Percentiles rank a stretch among this genome's conserved stretches.
phyloP scores from a whole-genome alignment of 2,113 vertebrate species.

The Trachemys scripta region DNA sequence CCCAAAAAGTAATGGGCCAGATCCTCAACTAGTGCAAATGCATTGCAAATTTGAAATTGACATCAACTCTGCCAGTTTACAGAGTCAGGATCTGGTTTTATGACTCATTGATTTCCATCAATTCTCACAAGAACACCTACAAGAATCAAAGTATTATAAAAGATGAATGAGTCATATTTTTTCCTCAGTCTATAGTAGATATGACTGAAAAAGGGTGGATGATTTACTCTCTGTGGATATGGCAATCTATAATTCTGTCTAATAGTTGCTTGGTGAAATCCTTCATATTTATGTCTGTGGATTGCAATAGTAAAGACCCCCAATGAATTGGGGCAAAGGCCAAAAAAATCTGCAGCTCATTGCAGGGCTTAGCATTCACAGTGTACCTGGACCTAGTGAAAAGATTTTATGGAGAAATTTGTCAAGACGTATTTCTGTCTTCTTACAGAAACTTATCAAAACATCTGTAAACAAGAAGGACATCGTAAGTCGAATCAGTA shows the following conservation, averaged over 20 bases:
- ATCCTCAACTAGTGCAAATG: not conserved
- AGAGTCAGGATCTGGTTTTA: not conserved
- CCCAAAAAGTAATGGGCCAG: not conserved
- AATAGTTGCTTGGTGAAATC: conserved; percentile 40
- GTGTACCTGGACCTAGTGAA: not conserved
- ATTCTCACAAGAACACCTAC: conserved; percentile 35
- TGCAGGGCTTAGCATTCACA: not conserved
- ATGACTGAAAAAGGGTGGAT: conserved; percentile 2
- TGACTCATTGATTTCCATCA: conserved; percentile 55
- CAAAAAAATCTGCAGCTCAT: not conserved
- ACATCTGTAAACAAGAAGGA: not conserved
- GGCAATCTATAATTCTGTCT: conserved; percentile 42
- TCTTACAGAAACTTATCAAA: not conserved
- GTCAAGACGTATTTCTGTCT: not conserved
- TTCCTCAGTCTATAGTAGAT: conserved; percentile 45
- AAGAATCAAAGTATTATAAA: conserved; percentile 65
- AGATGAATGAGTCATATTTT: conserved; percentile 47
- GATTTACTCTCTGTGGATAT: conserved; percentile 48
- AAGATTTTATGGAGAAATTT: conserved; percentile 33
- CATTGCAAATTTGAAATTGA: not conserved
- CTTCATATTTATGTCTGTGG: conserved; percentile 40
- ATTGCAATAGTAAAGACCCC: conserved; percentile 37
- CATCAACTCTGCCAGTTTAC: not conserved
- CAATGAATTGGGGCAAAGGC: conserved; percentile 33
- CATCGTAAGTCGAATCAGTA: accelerated